phyloP scores from a whole-genome alignment of 2,888 invertebrate genomes.

The Axea sp. region DNA sequence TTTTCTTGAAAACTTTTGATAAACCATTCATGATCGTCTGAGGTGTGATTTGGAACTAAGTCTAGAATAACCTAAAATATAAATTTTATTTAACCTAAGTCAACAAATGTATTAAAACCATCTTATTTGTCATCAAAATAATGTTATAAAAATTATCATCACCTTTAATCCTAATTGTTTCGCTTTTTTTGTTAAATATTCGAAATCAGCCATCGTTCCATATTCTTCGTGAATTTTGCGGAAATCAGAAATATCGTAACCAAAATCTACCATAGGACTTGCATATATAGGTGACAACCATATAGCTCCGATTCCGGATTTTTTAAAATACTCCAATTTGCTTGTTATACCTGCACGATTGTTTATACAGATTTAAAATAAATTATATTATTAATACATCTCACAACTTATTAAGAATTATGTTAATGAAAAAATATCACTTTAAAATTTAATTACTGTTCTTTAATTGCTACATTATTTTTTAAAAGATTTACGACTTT shows the following conservation, averaged over 20 bases:
- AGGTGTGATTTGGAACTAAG: conserved; percentile 83
- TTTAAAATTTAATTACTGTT: no score
- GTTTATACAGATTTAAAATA: no score
- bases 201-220: conserved; percentile 87
- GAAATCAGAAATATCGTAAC: conserved; percentile 92
- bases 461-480: no score
- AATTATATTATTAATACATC: not conserved
- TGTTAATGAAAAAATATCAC: no score
- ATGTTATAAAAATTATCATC: no score
- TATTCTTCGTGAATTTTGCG: conserved; percentile 86
- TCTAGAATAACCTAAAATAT: conserved; percentile 81
- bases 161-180: conserved; percentile 74
- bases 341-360: conserved; percentile 21
- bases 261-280: conserved; percentile 92
- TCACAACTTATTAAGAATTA: no score
- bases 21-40: conserved; percentile 82
- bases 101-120: no score
- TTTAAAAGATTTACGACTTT: no score
- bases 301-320: conserved; percentile 82
- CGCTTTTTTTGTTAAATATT: conserved; percentile 81
- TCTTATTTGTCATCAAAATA: no score
- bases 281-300: conserved; percentile 93
- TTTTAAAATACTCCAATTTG: conserved; percentile 81
- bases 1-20: conserved; percentile 72
- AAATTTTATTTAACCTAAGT: conserved; percentile 84